Evolutionary conservation across 2,113 vertebrate species (phyloP).

Genomic region (Dicaeum eximium): DNA sequence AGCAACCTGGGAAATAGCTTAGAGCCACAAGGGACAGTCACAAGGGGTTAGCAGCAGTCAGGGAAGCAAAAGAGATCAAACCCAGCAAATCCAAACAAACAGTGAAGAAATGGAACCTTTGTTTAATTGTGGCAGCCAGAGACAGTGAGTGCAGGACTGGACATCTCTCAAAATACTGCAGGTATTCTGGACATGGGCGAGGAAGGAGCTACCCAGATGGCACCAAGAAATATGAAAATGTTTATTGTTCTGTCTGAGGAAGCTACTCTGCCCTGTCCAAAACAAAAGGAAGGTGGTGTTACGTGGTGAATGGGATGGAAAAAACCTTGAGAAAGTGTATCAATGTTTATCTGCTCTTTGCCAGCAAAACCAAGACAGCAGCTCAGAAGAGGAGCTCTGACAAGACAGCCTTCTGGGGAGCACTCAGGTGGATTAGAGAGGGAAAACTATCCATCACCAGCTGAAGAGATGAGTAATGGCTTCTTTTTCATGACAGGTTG

Average conservation of each 20-base stretch:
- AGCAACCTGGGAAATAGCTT: slow-evolving; percentile 1
- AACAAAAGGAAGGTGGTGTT: neutral
- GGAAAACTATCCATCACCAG: neutral
- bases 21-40: neutral
- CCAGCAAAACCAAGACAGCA: neutral
- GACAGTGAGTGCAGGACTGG: neutral
- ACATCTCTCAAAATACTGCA: neutral
- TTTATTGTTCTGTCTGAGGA: neutral
- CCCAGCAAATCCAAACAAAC: neutral
- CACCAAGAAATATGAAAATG: neutral
- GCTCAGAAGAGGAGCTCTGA: neutral
- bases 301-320: neutral
- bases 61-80: slow-evolving; percentile 12
- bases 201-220: neutral
- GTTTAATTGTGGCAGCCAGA: neutral
- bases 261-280: neutral
- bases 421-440: neutral
- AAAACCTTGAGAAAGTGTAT: neutral
- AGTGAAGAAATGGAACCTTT: neutral
- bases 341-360: neutral
- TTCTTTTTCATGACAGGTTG: neutral
- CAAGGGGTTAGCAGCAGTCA: neutral
- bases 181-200: neutral
- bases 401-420: neutral
- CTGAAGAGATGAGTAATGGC: slow-evolving; percentile 17